phyloP scores from a whole-genome alignment of 1,140 invertebrate genomes.

The Lethocerus indicus region DNA sequence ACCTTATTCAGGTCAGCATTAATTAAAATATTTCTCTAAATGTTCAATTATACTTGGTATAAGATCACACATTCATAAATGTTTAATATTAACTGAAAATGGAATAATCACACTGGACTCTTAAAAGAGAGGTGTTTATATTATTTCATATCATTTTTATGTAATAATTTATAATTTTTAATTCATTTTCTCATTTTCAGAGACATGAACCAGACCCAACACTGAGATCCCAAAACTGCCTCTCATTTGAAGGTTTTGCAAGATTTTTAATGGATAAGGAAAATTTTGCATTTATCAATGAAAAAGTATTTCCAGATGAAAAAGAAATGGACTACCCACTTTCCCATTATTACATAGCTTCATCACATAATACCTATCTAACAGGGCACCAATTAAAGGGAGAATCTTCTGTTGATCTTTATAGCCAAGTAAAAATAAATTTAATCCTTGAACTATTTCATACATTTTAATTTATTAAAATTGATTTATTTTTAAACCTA shows the following conservation, averaged over 20 bases:
- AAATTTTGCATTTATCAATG: conserved; percentile 83
- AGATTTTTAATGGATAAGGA: conserved; percentile 83
- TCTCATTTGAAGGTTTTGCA: conserved; percentile 92
- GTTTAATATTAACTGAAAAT: no score
- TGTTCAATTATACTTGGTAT: no score
- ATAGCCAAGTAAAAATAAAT: conserved; percentile 62
- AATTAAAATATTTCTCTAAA: not conserved
- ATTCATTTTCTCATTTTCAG: conserved; percentile 29
- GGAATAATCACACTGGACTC: no score
- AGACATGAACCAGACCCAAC: conserved; percentile 78
- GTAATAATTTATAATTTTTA: not conserved
- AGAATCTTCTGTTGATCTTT: conserved; percentile 84
- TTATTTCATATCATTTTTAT: not conserved
- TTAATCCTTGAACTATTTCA: not conserved
- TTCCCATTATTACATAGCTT: conserved; percentile 89
- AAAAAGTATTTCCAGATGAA: conserved; percentile 45
- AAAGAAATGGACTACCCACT: conserved; percentile 72
- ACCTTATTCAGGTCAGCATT: conserved; percentile 17
- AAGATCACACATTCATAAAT: no score
- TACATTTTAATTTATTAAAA: not conserved
- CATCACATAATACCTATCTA: conserved; percentile 94
- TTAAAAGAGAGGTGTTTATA: no score
- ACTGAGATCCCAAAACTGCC: conserved; percentile 56
- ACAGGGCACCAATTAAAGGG: conserved; percentile 90
- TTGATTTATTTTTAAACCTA: no score